Conservation (phyloP, 2,113 vertebrate species). For the Antigone vipio region DNA sequence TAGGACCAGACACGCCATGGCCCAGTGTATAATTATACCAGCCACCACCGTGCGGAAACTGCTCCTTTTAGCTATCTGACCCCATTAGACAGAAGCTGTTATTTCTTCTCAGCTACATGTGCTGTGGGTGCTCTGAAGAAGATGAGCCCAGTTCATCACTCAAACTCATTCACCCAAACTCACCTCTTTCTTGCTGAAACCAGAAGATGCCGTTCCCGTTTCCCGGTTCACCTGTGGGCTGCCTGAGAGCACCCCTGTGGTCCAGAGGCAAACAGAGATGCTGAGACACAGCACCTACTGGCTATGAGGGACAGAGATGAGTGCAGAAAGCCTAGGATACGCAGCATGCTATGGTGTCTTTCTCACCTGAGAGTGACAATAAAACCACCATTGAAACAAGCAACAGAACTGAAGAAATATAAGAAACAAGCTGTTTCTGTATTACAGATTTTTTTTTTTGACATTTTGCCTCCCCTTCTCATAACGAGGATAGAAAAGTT, state of each 20-base stretch:
- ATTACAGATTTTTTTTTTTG: not conserved
- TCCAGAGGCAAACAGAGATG: not conserved
- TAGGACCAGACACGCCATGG: slow-evolving; percentile 46
- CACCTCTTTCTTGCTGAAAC: not conserved
- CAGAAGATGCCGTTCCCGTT: not conserved
- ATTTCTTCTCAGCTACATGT: not conserved
- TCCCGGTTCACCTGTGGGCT: not conserved
- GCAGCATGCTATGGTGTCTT: not conserved
- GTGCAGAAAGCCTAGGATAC: not conserved
- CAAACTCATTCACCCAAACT: not conserved
- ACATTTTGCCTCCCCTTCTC: not conserved
- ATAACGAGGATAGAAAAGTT: not conserved
- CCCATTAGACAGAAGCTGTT: slow-evolving; percentile 40
- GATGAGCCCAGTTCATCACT: not conserved
- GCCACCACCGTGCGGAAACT: slow-evolving; percentile 2
- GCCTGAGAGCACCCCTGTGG: not conserved
- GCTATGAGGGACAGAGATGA: not conserved
- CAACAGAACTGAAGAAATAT: not conserved
- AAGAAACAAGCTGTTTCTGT: not conserved
- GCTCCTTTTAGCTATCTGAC: slow-evolving; percentile 49
- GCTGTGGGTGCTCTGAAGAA: not conserved
- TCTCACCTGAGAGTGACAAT: not conserved
- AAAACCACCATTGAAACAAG: not conserved
- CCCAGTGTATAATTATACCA: slow-evolving; percentile 46
- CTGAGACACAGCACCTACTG: not conserved